Evolutionary conservation across 2,888 invertebrate genomes (phyloP), one percentile per base, ranked within the genome.

Genomic region (Arge pagana): DNA sequence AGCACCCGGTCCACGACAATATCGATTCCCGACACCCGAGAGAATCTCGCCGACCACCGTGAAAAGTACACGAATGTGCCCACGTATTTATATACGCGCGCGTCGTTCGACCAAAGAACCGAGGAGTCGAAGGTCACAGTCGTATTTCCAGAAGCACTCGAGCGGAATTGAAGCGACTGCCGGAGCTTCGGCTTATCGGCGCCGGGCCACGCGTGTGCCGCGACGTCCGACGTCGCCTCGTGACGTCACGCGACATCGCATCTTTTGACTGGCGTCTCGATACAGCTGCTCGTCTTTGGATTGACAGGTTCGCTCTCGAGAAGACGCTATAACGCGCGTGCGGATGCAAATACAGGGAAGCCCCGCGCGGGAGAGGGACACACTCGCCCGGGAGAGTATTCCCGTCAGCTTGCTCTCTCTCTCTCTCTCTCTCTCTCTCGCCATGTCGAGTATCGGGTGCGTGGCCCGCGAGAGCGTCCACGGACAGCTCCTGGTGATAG

Each of bases 251-350:
- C 48, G 55, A 54, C 45, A 45, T 33, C 57, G 54, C 11, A 40
- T 49, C 42, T 33, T 39, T 26, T 28, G 50, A 41, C 41, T 42
- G 50, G 42, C 43, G 35, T 51, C 50, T 51, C 41, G 50, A 51
- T 51, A 51, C 43, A 51, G 50, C 42, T 35, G 33, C 35, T 18
- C 41, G 26, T 43, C 41, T 33, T 26, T 18, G 43, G 64, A 71
- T 67, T 67, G 68, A 69, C 69, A 67, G 67, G 45, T 45, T 45
- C 16, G 45, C 63, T 56, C 64, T 70, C 63, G 62, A 67, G 62
- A 67, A 59, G 39, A 50, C 26, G 42, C 50, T 19, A 53, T 37
- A 45, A 31, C 28, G 18, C 28, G 51, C 24, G 39, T 53, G 53
- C 51, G 49, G 41, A 54, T 45, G 13, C 54, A 41, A 43, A 28